phyloP scores from a whole-genome alignment of 2,797 vertebrate genomes.

The Lagodon rhomboides region DNA sequence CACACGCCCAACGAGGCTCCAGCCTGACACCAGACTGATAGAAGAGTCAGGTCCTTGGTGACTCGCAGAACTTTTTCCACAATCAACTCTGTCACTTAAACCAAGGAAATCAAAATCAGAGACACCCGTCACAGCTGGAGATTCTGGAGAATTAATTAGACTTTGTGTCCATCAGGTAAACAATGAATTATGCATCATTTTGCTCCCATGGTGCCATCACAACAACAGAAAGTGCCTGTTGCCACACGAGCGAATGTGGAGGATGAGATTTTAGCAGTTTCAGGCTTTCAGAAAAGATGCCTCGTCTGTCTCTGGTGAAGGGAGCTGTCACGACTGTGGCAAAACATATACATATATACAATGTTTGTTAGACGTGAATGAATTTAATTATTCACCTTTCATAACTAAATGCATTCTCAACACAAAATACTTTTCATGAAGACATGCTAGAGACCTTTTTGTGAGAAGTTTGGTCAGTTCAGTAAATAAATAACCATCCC shows the following conservation, averaged over 20 bases:
- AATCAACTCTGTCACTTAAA: conserved; percentile 43
- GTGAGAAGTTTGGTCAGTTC: too few relatives aligned
- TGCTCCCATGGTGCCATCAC: conserved; percentile 44
- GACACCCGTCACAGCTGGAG: conserved; percentile 48
- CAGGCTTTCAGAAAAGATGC: conserved; percentile 17
- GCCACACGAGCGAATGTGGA: conserved; percentile 27
- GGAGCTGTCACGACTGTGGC: neutral
- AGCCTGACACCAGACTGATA: neutral
- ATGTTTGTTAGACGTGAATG: too few relatives aligned
- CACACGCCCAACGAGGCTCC: neutral
- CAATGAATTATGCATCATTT: conserved; percentile 75
- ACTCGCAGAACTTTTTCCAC: neutral
- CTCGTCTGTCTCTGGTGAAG: conserved; percentile 1
- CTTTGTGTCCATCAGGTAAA: conserved; percentile 73
- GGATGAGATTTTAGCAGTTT: conserved; percentile 30
- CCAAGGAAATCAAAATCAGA: conserved; percentile 7
- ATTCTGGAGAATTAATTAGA: conserved; percentile 68
- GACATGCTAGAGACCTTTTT: neutral
- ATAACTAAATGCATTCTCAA: neutral
- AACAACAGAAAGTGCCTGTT: conserved; percentile 34
- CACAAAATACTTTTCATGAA: neutral
- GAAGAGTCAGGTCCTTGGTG: neutral
- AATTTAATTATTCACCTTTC: neutral
- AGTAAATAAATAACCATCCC: too few relatives aligned
- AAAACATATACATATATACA: neutral